Base-by-base conservation (phyloP, 2,888 invertebrate species). In the Hirtodrosophila duncani region DNA sequence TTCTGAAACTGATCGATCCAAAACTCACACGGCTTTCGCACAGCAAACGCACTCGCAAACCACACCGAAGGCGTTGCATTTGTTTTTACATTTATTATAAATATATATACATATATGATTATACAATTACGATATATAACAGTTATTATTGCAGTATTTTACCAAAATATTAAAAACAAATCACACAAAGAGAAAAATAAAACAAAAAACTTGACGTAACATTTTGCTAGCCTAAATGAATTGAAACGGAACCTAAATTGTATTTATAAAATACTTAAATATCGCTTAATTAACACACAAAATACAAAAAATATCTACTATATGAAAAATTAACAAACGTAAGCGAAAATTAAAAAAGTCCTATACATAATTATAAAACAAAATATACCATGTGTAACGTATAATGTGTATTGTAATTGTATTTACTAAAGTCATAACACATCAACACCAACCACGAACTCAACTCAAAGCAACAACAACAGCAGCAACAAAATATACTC, bases 181-280 rank as follows among this genome's bases (percentile, higher is more conserved):
- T 31, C 13, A 31, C 6, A 41, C 14, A 51, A 42, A 49, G 39
- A 8, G 5, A 29, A 44, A 37, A 27, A 33, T 39, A 43, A 41
- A 11, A 27, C 14, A 26, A 11, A 44, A 39, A 43, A 70, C 67
- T 70, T 75, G 67, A 81, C 77, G 59, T 52, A 59, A 74, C 53
- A 23, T 58, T 77, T 62, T 65, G 74, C 81, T 80, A 72, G 80
- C 80, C 77, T 80, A 80, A 71, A 74, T 81, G 74, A 80, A 77
- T 72, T 78, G 79, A 16, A 53, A 53, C 13, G 44, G 52, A 44
- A 72, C 57, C 59, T 53, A 75, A 79, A 67, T 64, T 80, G 78
- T 77, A 81, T 77, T 81, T 75, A 58, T 56, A 75, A 75, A 79
- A 81, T 81, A 80, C 77, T 72, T 81, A 61, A 75, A 63, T 68